phyloP scores from a whole-genome alignment of 2,888 invertebrate genomes.

The Latrodectus elegans region DNA sequence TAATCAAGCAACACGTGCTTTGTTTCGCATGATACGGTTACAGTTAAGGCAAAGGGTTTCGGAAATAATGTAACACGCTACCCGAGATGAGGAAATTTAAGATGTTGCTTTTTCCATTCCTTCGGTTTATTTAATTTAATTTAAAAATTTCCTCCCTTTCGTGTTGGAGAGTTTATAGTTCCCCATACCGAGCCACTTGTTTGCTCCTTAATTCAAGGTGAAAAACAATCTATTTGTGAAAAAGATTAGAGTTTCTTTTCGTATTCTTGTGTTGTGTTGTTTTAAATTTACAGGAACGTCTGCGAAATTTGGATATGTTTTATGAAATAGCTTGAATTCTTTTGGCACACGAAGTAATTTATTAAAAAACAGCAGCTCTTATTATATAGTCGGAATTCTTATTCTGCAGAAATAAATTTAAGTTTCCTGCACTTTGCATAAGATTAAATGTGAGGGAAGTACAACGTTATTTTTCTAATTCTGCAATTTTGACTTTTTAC shows the following conservation, averaged over 20 bases:
- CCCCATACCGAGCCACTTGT: slow-evolving; percentile 21
- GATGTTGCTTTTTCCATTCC: slow-evolving; percentile 12
- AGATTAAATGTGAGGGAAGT: too few relatives aligned
- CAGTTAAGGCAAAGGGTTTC: slow-evolving; percentile 16
- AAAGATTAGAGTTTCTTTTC: slow-evolving; percentile 36
- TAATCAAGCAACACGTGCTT: slow-evolving; percentile 64
- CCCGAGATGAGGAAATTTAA: slow-evolving; percentile 55
- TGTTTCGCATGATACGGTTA: slow-evolving; percentile 58
- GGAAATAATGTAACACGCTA: slow-evolving; percentile 53
- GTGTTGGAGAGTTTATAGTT: slow-evolving; percentile 44
- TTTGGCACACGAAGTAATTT: too few relatives aligned
- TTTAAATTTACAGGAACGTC: too few relatives aligned
- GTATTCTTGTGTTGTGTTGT: too few relatives aligned
- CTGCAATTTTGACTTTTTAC: too few relatives aligned
- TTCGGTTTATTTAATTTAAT: slow-evolving; percentile 60
- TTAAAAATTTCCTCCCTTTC: slow-evolving; percentile 52
- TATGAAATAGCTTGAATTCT: too few relatives aligned
- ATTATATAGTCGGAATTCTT: too few relatives aligned
- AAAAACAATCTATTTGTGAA: slow-evolving; percentile 21
- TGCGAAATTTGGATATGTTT: too few relatives aligned
- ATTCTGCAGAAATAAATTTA: too few relatives aligned
- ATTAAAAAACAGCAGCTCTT: too few relatives aligned
- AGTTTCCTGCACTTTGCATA: too few relatives aligned
- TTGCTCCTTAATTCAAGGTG: slow-evolving; percentile 39
- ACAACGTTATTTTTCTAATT: too few relatives aligned